Evolutionary conservation across 1,140 invertebrate genomes (phyloP).

Genomic region (Mizuhopecten yessoensis): DNA sequence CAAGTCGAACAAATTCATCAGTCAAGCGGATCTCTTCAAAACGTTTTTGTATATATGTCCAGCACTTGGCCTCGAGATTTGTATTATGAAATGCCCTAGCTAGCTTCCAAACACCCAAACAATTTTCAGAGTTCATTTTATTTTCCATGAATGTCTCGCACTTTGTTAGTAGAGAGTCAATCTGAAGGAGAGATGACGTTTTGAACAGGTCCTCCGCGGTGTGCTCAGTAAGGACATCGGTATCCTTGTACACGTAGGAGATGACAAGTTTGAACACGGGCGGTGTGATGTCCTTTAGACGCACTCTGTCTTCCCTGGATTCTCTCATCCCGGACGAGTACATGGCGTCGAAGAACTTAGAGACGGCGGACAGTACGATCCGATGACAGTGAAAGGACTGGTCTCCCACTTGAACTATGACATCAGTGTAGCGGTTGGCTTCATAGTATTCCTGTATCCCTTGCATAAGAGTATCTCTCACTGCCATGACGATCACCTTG

Average conservation of each 20-base stretch:
- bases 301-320: constrained; percentile 48
- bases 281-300: constrained; percentile 50
- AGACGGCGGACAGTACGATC: constrained; percentile 58
- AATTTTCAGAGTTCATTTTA: constrained; percentile 59
- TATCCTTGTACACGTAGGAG: constrained; percentile 51
- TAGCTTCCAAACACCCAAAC: constrained; percentile 59
- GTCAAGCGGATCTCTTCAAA: constrained; percentile 50
- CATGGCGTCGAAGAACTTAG: constrained; percentile 63
- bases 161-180: constrained; percentile 46
- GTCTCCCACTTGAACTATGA: constrained; percentile 54
- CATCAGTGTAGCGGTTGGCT: constrained; percentile 52
- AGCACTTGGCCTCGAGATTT: constrained; percentile 42
- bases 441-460: constrained; percentile 54
- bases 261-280: constrained; percentile 54
- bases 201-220: constrained; percentile 56
- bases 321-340: constrained; percentile 62
- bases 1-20: constrained; percentile 54
- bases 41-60: constrained; percentile 40
- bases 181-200: constrained; percentile 56
- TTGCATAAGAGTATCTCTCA: constrained; percentile 25
- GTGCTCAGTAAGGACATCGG: constrained; percentile 51
- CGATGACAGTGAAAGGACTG: constrained; percentile 59
- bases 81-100: constrained; percentile 36
- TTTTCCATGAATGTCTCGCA: constrained; percentile 58
- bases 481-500: neutral